These are phyloP conservation scores for Sycophaga agraensis DNA, from an alignment of 1,140 invertebrate genomes.

Conservation along the genomic window DNA sequence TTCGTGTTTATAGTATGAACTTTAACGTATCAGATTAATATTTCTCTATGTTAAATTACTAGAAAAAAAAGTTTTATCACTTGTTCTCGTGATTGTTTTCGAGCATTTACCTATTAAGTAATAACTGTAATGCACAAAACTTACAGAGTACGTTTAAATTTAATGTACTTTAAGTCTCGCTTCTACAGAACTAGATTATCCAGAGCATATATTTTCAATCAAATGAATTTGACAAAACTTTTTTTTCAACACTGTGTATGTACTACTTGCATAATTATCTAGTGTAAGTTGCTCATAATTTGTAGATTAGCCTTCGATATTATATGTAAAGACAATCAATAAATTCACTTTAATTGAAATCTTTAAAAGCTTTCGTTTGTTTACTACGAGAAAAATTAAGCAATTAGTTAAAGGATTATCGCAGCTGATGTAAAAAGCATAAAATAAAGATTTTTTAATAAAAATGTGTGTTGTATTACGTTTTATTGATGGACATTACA, in stretches of 20 bases:
- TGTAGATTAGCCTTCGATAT: slow-evolving; percentile 10
- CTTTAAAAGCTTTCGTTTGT: slow-evolving; percentile 1
- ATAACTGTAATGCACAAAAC: background rate
- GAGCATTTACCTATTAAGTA: slow-evolving; percentile 1
- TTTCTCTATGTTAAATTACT: background rate
- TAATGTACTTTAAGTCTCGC: background rate
- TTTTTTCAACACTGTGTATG: too few species aligned
- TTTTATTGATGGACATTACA: too few species aligned
- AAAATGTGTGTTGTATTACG: background rate
- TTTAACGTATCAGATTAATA: background rate
- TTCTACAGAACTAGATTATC: slow-evolving; percentile 8
- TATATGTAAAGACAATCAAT: slow-evolving; percentile 25
- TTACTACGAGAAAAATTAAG: background rate
- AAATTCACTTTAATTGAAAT: background rate
- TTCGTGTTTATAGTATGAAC: background rate
- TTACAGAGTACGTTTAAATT: background rate
- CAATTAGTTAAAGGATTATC: background rate
- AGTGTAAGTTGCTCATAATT: slow-evolving; percentile 15
- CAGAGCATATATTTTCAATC: background rate
- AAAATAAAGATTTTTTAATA: slow-evolving; percentile 27
- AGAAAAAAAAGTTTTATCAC: slow-evolving; percentile 15
- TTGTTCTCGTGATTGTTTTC: background rate
- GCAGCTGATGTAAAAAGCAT: slow-evolving; percentile 14
- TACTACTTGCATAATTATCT: too few species aligned
- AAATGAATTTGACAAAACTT: slow-evolving; percentile 13